Base-by-base conservation (phyloP, 2,113 vertebrate genomes). In the Sinocyclocheilus maitianheensis region DNA sequence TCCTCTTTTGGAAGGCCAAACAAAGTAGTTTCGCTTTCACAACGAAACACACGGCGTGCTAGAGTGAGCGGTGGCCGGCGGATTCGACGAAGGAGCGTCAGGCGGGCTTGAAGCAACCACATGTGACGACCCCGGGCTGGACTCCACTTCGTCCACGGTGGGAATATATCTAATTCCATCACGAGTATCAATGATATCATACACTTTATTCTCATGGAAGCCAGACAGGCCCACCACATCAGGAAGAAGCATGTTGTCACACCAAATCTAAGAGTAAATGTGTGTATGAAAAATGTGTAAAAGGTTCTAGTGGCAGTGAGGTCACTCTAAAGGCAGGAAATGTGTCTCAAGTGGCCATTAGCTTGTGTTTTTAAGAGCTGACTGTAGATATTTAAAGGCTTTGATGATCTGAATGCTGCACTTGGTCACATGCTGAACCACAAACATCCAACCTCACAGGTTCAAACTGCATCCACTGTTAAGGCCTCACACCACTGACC, bases 301-400 rank as follows among this genome's bases (percentile, higher is more conserved):
- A 89, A 77, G 24, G 46, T 58, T 81, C 43, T 81, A 63, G 76
- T 85, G 77, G 74, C 67, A 84, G 58, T 60, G 22, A 51, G 40
- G 26, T 26, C 46, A 55, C 79, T 62, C 72, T 80, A 71, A 89
- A 90, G 77, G 65, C 53, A 86, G 77, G 77, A 84, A 86, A 46
- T 78, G 81, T 79, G 58, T 72, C 82, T 65, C 48, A 63, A 74
- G 69, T 77, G 69, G 74, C 86, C 84, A 86, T 87, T 86, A 84
- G 74, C 14, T 43, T 58, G 26, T 65, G 78, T 86, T 77, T 55
- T 84, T 77, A 77, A 46, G 53, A 75, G 82, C 55, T 69, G 53
- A 46, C 65, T 69, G 63, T 34, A 86, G 60, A 77, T 34, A 26
- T 84, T 72, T 77, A 72, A 75, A 43, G 53, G 62, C 74, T 71